Conservation (phyloP, 2,888 invertebrate species). For the Beris morrisii region DNA sequence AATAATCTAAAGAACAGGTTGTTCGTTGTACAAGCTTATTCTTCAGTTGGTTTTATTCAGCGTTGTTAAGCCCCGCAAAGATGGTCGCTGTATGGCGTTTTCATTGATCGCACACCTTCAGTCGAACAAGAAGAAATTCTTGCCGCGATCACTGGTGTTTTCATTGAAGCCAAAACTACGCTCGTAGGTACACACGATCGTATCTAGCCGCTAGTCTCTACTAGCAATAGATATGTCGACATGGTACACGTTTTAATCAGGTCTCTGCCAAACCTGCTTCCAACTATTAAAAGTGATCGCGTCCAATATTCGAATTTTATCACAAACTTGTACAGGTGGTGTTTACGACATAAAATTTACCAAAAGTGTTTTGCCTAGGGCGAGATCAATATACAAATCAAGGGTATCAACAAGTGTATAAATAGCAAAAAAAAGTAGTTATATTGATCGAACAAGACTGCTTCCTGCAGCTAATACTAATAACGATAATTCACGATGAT, state of each 20-base stretch:
- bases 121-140: too few relatives aligned
- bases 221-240: too few relatives aligned
- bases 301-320: slow-evolving; percentile 9
- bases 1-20: too few relatives aligned
- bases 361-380: slow-evolving; percentile 10
- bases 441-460: neutral
- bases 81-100: too few relatives aligned
- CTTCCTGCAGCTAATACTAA: slow-evolving; percentile 10
- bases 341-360: slow-evolving; percentile 15
- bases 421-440: neutral
- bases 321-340: slow-evolving; percentile 12
- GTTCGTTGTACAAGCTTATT: too few relatives aligned
- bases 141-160: too few relatives aligned
- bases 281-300: slow-evolving; percentile 6
- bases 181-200: too few relatives aligned
- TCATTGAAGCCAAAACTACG: too few relatives aligned
- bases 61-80: too few relatives aligned
- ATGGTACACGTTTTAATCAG: slow-evolving; percentile 19
- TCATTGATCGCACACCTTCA: too few relatives aligned
- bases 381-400: slow-evolving; percentile 17
- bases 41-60: too few relatives aligned
- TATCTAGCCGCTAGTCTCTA: too few relatives aligned
- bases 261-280: slow-evolving; percentile 25
- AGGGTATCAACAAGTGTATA: slow-evolving; percentile 4
- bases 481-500: neutral